Base-by-base conservation (phyloP, 2,797 vertebrate species). In the Amazona finschi region DNA sequence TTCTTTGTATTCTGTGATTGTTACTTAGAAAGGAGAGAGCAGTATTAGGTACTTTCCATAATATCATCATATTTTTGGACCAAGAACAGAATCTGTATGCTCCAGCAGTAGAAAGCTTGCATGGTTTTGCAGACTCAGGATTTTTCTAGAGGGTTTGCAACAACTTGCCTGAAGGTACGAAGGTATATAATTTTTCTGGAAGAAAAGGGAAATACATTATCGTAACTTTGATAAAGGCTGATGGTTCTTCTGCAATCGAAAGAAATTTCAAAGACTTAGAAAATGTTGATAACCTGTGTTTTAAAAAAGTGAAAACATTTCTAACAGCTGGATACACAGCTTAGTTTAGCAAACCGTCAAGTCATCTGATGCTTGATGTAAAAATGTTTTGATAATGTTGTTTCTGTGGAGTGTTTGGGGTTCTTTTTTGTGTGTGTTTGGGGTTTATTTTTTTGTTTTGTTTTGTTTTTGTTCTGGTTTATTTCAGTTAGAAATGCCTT, bases 141-240 rank as follows among this genome's bases (percentile, higher is more conserved):
- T 79, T 94, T 96, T 96, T 96, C 57, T 90, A 46, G 83, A 89
- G 74, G 46, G 80, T 96, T 93, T 95, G 94, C 64, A 94, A 12
- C 57, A 90, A 25, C 87, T 88, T 90, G 80, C 80, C 89, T 90
- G 74, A 77, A 94, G 85, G 66, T 93, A 41, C 61, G 87, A 85
- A 93, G 67, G 60, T 91, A 19, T 60, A 5, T 74, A 79, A 77
- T 85, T 87, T 80, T 91, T 93, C 44, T 73, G 67, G 74, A 91
- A 93, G 89, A 92, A 90, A 81, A 88, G 67, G 43, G 46, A 79
- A 91, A 73, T 85, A 43, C 0, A 0, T 93, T 91, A 47, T 89
- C 24, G 5, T 87, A 79, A 94, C 64, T 39, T 79, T 67, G 71
- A n/a, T 91, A 71, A 90, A 94, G 74, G 22, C 38, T 61, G 44